Percentiles rank a stretch among this genome's conserved stretches.
These are phyloP conservation scores for Polydrusus cervinus DNA, from an alignment of 2,888 invertebrate species.

Conservation along the genomic window DNA sequence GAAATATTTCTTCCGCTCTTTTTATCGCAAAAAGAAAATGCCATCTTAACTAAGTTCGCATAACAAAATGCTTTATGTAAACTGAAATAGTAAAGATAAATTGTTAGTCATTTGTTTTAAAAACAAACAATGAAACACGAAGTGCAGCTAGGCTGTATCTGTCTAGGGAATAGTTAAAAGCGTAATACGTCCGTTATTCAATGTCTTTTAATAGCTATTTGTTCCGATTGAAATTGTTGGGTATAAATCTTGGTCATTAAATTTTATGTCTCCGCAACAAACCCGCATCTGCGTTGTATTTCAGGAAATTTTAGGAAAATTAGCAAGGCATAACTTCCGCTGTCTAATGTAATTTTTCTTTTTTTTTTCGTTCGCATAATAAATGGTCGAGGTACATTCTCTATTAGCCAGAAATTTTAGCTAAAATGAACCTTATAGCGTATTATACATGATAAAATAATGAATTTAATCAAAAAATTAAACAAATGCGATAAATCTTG, in stretches of 20 bases:
- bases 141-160: slow-evolving; percentile 2
- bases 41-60: not conserved
- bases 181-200: slow-evolving; percentile 17
- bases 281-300: slow-evolving; percentile 25
- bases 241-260: slow-evolving; percentile 16
- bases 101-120: slow-evolving; percentile 8
- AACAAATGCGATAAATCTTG: too few species aligned
- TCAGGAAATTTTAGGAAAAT: slow-evolving; percentile 23
- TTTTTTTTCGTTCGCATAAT: slow-evolving; percentile 26
- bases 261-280: slow-evolving; percentile 14
- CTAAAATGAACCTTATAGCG: too few species aligned
- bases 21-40: too few species aligned
- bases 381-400: slow-evolving; percentile 17
- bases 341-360: slow-evolving; percentile 11
- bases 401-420: not conserved
- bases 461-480: too few species aligned
- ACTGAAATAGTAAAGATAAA: slow-evolving; percentile 12
- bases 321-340: not conserved
- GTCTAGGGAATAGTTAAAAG: slow-evolving; percentile 18
- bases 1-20: too few species aligned
- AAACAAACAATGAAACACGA: not conserved
- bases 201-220: slow-evolving; percentile 20
- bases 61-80: slow-evolving; percentile 12
- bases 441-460: too few species aligned
- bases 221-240: slow-evolving; percentile 27